Percentiles rank a stretch among this genome's conserved stretches.
Conservation (phyloP, 2,797 vertebrate species). For the Dryobates pubescens region DNA sequence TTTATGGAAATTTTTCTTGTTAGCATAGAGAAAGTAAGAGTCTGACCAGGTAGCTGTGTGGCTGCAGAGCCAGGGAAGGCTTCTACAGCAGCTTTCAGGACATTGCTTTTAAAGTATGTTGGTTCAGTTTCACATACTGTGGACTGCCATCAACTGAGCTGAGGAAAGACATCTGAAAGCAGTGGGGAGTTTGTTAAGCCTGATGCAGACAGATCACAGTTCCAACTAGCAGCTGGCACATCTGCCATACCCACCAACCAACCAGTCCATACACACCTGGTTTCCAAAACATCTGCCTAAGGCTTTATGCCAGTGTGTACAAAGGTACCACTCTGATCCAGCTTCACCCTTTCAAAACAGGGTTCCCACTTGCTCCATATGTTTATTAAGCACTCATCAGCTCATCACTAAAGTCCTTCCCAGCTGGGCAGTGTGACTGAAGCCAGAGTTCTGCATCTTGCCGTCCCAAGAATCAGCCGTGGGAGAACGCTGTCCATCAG, state of each 20-base stretch:
- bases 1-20: background rate
- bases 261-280: rapidly evolving
- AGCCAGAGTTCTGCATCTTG: background rate
- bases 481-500: background rate
- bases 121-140: background rate
- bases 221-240: background rate
- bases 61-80: background rate
- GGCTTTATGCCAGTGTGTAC: background rate
- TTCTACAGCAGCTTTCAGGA: background rate
- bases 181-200: background rate
- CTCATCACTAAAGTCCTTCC: background rate
- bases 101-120: background rate
- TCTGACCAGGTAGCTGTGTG: background rate
- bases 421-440: background rate
- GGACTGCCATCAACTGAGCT: background rate
- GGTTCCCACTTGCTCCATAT: background rate
- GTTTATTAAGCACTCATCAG: background rate
- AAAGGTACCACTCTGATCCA: background rate
- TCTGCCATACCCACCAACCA: background rate
- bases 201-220: background rate
- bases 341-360: background rate
- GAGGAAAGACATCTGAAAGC: background rate
- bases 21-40: background rate
- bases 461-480: background rate
- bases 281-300: background rate